A percentile compares a stretch with the other conserved stretches of the same genome.
Evolutionary conservation across 2,888 invertebrate genomes (phyloP).

Genomic region (Campoletis raptor): DNA sequence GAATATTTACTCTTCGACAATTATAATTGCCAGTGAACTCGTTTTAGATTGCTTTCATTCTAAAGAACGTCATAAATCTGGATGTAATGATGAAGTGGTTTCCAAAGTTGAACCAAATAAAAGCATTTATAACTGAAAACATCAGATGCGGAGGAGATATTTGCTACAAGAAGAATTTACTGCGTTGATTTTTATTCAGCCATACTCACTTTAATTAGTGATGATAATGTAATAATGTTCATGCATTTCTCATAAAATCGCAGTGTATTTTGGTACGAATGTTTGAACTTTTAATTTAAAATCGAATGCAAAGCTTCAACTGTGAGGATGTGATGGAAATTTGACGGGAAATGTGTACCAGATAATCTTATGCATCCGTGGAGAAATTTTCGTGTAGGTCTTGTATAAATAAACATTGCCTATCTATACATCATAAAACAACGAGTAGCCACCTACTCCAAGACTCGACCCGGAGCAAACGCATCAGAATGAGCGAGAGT

Average conservation of each 20-base stretch:
- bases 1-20: not conserved
- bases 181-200: not conserved
- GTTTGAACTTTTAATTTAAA: not conserved
- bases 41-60: not conserved
- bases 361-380: not conserved
- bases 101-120: not conserved
- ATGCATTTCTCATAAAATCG: not conserved
- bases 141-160: not conserved
- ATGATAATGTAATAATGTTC: not conserved
- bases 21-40: not conserved
- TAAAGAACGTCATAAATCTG: not conserved
- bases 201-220: no score
- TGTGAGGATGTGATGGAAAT: not conserved
- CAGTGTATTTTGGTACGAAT: not conserved
- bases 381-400: not conserved
- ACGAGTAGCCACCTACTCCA: not conserved
- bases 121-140: not conserved
- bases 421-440: not conserved
- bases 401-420: not conserved
- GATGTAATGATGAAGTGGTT: not conserved
- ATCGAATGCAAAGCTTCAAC: not conserved
- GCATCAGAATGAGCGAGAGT: constrained; percentile 10
- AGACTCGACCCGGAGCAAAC: not conserved
- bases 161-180: not conserved
- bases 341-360: not conserved